Base-by-base conservation (phyloP, 2,888 invertebrate genomes). In the Tetranychus piercei region DNA sequence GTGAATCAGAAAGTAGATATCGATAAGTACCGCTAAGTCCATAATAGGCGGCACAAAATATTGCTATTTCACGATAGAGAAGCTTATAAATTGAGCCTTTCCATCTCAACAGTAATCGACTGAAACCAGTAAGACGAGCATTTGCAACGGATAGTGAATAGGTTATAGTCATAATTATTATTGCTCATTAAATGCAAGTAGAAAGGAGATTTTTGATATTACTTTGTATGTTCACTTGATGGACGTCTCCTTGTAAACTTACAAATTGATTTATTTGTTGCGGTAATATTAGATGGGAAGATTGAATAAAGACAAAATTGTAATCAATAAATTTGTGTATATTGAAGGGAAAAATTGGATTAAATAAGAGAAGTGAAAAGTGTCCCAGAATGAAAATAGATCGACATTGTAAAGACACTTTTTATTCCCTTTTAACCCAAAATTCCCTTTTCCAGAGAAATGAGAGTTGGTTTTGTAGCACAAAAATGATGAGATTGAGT, bases 41-140 rank as follows among this genome's bases (percentile, higher is more conserved):
- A 64, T 82, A 83, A 79, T 85, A 86, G n/a, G 83, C 80, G 43
- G 82, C 77, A 69, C 85, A 81, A 79, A 85, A 86, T 65, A 85
- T 81, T 71, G 84, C 75, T 70, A 86, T 82, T 80, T 86, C 86
- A 72, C 85, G 80, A 80, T 86, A 86, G 77, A 86, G 84, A 76
- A 86, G 82, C 79, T 86, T 86, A 81, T 86, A 86, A 69, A 86
- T 82, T 75, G 85, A 85, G 73, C 86, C 86, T 76, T 83, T 81
- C 86, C 86, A 86, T 84, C 85, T 85, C 80, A 86, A 83, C 72
- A 86, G 81, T 43, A 86, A 82, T 66, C 85, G 82, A 72, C 85
- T 85, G 81, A 86, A 86, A 74, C 86, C 86, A 74, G 80, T 81
- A 73, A 82, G 79, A 1, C 80, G 78, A 22, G 81, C 81, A 44